Evolutionary conservation across 2,888 invertebrate genomes (phyloP).

Genomic region (Thecocarcelia acutangulata): DNA sequence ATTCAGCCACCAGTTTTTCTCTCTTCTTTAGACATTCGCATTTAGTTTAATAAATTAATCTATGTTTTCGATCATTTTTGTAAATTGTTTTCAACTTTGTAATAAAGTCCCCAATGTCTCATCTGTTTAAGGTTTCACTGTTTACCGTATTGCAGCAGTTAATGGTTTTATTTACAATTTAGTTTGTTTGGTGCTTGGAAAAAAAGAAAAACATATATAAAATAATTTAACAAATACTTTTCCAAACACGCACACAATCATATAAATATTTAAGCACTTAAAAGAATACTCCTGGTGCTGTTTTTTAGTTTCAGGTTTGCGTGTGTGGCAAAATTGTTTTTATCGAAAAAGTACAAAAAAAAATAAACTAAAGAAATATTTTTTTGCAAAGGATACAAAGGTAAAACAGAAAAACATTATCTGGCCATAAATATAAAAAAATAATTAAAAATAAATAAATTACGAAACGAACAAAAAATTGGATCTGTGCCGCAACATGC

Average conservation of each 20-base stretch:
- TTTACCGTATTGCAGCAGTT: not conserved
- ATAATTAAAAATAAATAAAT: constrained; percentile 53
- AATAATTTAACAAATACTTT: constrained; percentile 35
- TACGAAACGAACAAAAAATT: constrained; percentile 25
- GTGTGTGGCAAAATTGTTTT: constrained; percentile 42
- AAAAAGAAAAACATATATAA: constrained; percentile 7
- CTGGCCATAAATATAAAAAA: constrained; percentile 40
- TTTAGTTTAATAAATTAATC: not conserved
- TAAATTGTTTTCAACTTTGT: not conserved
- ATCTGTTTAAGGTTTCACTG: constrained; percentile 25
- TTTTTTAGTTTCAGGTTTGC: constrained; percentile 39
- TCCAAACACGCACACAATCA: constrained; percentile 9
- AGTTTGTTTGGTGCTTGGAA: constrained; percentile 17
- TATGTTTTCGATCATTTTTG: not conserved
- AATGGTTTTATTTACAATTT: constrained; percentile 36
- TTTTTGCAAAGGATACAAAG: constrained; percentile 22
- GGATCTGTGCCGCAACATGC: constrained; percentile 12
- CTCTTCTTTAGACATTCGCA: not conserved
- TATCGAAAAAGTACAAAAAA: constrained; percentile 39
- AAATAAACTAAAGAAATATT: not conserved
- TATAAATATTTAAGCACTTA: constrained; percentile 7
- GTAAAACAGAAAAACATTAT: constrained; percentile 18
- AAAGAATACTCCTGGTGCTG: constrained; percentile 47
- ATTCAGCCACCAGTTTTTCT: not conserved
- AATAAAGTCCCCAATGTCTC: not conserved